Evolutionary conservation across 1,140 invertebrate species (phyloP).

Genomic region (Whitmania pigra): DNA sequence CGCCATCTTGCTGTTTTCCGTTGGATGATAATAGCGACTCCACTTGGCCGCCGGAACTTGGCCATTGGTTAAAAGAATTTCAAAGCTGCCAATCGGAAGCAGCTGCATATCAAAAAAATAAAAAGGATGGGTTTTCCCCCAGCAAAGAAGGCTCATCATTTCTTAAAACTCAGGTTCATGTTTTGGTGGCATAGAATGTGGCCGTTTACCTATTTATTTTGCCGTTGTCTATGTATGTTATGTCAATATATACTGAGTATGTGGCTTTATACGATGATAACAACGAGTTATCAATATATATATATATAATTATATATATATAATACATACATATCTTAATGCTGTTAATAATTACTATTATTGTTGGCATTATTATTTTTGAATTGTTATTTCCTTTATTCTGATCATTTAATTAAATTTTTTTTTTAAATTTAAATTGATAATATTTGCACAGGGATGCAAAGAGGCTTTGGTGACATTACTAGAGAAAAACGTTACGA

Average conservation of each 20-base stretch:
- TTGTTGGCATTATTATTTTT: too few relatives aligned
- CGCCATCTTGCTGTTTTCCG: slow-evolving; percentile 8
- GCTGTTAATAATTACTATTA: too few relatives aligned
- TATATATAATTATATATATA: too few relatives aligned
- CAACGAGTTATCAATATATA: too few relatives aligned
- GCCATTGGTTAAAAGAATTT: not conserved
- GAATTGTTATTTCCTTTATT: not conserved
- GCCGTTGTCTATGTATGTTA: not conserved
- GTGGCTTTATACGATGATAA: too few relatives aligned
- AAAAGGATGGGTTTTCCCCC: not conserved
- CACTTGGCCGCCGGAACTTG: not conserved
- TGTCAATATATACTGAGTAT: too few relatives aligned
- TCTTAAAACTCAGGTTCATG: slow-evolving; percentile 9
- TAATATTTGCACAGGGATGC: not conserved
- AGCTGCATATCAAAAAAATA: not conserved
- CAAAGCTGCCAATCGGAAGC: slow-evolving; percentile 3
- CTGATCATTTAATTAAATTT: not conserved
- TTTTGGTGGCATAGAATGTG: too few relatives aligned
- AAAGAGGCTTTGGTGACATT: not conserved
- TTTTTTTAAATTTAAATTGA: too few relatives aligned
- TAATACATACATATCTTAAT: too few relatives aligned
- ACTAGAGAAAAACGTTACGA: not conserved
- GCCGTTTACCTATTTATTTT: too few relatives aligned
- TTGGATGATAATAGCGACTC: not conserved
- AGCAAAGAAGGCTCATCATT: not conserved